Conservation (phyloP, 2,113 vertebrate species). For the Megalops atlanticus region DNA sequence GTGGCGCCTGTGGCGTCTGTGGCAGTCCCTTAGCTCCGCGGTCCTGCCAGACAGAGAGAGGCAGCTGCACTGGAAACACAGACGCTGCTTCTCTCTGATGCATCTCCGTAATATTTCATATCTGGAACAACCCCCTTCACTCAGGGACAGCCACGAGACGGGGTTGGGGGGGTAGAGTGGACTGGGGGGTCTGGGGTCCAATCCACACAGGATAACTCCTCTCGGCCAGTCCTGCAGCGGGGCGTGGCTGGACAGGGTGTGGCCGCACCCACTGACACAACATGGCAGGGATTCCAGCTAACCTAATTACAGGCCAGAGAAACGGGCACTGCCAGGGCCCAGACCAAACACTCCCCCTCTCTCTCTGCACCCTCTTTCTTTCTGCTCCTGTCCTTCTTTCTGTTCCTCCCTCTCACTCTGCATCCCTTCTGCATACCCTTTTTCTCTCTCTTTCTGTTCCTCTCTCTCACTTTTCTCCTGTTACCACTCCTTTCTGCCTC, state of each 20-base stretch:
- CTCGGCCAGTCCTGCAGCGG: too few species aligned
- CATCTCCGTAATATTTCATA: background rate
- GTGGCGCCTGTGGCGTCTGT: too few species aligned
- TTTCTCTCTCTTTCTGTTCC: conserved; percentile 43
- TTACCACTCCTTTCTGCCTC: conserved; percentile 52
- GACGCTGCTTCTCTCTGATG: background rate
- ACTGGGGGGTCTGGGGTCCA: too few species aligned
- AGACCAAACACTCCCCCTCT: background rate
- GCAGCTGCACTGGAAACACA: too few species aligned
- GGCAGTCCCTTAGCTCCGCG: background rate
- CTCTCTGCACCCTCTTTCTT: too few species aligned
- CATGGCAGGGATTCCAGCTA: conserved; percentile 23
- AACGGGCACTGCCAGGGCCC: background rate
- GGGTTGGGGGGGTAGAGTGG: too few species aligned
- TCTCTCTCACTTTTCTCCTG: conserved; percentile 62
- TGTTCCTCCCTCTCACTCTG: background rate
- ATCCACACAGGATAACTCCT: too few species aligned
- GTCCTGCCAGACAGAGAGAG: background rate
- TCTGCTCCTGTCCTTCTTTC: background rate
- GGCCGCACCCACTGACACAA: background rate
- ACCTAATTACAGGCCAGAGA: conserved; percentile 26
- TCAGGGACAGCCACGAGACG: too few species aligned
- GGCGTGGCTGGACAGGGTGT: background rate
- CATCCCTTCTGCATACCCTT: background rate
- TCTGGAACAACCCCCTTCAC: too few species aligned